Base-by-base conservation (phyloP, 2,113 vertebrate genomes). In the Lepus timidus region DNA sequence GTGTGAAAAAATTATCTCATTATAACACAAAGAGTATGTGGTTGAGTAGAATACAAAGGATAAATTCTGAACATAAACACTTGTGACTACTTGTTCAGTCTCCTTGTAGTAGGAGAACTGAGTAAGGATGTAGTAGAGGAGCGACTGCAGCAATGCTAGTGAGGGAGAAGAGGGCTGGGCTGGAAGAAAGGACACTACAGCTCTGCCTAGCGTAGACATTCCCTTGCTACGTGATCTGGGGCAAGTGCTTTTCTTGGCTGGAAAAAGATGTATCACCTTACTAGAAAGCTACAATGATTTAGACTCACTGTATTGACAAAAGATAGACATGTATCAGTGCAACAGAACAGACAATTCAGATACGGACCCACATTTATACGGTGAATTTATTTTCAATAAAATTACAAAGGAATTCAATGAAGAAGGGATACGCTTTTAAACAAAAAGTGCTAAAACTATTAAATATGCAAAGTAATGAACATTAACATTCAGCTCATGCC, bases 391-490 rank as follows among this genome's bases (percentile, higher is more conserved):
- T 10, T 81, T 27, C 7, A 84, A 84, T 27, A 87, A 75, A 73
- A 36, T 93, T 68, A 89, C 31, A 23, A 70, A 80, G 27, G 36
- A 96, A 74, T 78, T 82, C 61, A 90, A 22, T 17, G 27, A 55
- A 8, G 1, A 96, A 73, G 10, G 8, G 13, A 51, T 36, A 58
- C 88, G 39, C 9, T 78, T 86, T 87, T 52, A 4, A 4, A 78
- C 9, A 67, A 78, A 65, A 20, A 11, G 19, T 1, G 0, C 3
- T 85, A 9, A 22, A 71, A 71, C 25, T 61, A 81, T 2, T 52
- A 3, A 39, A n/a, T 29, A 75, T 58, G 51, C 17, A 80, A 71
- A 85, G 76, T 39, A 75, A 55, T 33, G 19, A 88, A 64, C 3
- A 13, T 64, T 39, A 81, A 65, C 39, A 4, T 14, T 84, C 36